Base-by-base conservation (phyloP, 2,888 invertebrate species). In the Lithophane ornitopus region DNA sequence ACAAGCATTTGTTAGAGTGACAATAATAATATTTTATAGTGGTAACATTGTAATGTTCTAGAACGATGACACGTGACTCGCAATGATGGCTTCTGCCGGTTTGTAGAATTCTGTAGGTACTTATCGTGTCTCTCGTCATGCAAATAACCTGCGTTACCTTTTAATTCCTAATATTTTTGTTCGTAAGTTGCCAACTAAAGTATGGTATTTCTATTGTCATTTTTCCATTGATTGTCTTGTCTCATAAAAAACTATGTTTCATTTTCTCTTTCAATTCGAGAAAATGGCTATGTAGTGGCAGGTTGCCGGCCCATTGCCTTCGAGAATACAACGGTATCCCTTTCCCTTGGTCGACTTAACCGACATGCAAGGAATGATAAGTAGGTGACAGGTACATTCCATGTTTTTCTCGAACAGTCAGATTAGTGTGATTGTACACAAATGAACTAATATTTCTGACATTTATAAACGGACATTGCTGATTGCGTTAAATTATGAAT, bases 251-350 rank as follows among this genome's bases (percentile, higher is more conserved):
- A 41, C 9, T 19, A 34, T 65, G 49, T 49, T 74, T 54, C 3
- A 52, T 52, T 80, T 34, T 71, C 41, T 77, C 41, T 72, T 71
- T 77, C 39, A 63, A 76, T 58, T 54, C 52, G 26, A 54, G 77
- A 77, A 77, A 81, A 82, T 73, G 4, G 46, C 66, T 67, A 49
- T 26, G 41, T 46, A 76, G 54, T 59, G 59, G n/a, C 70, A 69
- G 54, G 41, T 70, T 56, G 39, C 49, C 54, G 56, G 75, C 83
- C 44, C 78, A 82, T 73, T 70, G 82, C 68, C 59, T 82, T 71
- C 71, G 52, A 70, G 70, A 83, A 83, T 46, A 75, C 81, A 82
- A 82, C 83, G 81, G 83, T 79, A 79, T 66, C 75, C 75, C 75
- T 82, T 82, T 82, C 75, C 79, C 83, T 83, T 79, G 82, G 68